Percentiles rank a stretch among this genome's conserved stretches.
phyloP scores from a whole-genome alignment of 2,113 vertebrate genomes.

The Cyrtonyx montezumae region DNA sequence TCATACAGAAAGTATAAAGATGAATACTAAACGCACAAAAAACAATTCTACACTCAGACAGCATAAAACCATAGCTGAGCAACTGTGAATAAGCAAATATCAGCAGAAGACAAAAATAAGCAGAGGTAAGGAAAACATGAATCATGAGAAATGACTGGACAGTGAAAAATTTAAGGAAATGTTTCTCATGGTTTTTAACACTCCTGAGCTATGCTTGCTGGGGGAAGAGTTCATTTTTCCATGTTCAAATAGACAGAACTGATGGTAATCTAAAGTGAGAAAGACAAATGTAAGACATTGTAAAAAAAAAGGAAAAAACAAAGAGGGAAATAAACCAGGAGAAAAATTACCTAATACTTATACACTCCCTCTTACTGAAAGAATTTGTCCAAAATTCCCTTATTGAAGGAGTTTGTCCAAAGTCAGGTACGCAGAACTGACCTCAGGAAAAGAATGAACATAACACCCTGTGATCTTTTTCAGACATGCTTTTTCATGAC shows the following conservation, averaged over 20 bases:
- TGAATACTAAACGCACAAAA: neutral
- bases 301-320: neutral
- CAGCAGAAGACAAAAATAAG: neutral
- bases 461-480: neutral
- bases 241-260: neutral
- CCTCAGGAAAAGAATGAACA: neutral
- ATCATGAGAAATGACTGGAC: neutral
- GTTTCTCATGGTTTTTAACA: neutral
- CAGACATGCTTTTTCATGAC: neutral
- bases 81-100: neutral
- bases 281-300: neutral
- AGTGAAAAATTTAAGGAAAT: neutral
- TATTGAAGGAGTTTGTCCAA: neutral
- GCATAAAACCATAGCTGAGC: neutral
- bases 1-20: neutral
- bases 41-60: neutral
- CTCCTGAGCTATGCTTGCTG: neutral
- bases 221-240: neutral
- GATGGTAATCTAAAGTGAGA: neutral
- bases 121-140: neutral
- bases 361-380: neutral
- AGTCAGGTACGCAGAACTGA: neutral
- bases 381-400: no score
- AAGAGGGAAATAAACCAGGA: neutral
- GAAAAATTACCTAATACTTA: neutral